phyloP scores from a whole-genome alignment of 1,140 invertebrate species.

The Trichomalopsis sarcophagae region DNA sequence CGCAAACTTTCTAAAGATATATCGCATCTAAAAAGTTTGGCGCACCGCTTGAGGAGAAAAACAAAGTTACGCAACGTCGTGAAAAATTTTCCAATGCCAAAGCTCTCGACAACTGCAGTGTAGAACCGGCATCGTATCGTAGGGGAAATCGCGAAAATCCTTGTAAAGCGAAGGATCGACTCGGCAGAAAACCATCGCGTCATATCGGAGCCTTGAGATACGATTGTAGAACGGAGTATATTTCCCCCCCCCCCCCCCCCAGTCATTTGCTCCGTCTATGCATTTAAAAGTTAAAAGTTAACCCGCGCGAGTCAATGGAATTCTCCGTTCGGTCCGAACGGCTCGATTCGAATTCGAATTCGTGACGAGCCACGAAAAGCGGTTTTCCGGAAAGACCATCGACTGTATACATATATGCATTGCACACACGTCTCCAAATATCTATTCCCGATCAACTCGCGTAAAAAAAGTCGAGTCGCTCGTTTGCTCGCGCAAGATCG shows the following conservation, averaged over 20 bases:
- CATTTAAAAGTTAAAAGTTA: constrained; percentile 15
- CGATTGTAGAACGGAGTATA: neutral
- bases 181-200: too few species aligned
- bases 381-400: neutral
- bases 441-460: neutral
- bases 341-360: neutral
- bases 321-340: too few species aligned
- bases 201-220: too few species aligned
- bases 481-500: neutral
- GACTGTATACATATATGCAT: neutral
- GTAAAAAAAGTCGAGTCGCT: neutral
- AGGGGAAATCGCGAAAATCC: too few species aligned
- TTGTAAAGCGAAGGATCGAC: too few species aligned
- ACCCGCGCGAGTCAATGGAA: neutral
- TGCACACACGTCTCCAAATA: neutral
- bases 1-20: neutral
- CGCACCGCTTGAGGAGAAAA: neutral
- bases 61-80: neutral
- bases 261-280: neutral
- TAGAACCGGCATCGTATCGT: too few species aligned
- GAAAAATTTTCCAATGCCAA: neutral
- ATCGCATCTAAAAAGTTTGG: neutral
- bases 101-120: too few species aligned
- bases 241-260: too few species aligned
- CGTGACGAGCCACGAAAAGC: too few species aligned